Evolutionary conservation across 2,888 invertebrate genomes (phyloP).

Genomic region (Cephalotes varians): DNA sequence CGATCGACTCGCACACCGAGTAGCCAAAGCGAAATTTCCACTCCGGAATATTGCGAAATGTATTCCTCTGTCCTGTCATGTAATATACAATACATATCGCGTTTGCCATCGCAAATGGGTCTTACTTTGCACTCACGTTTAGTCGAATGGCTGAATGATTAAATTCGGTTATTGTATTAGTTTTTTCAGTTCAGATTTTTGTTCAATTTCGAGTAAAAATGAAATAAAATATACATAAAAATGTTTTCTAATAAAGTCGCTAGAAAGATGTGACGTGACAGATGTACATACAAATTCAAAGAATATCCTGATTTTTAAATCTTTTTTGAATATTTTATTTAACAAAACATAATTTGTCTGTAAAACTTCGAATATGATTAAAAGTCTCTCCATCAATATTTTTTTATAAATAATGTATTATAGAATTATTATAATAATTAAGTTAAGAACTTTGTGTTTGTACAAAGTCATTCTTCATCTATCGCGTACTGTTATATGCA

Average conservation of each 20-base stretch:
- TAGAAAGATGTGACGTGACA: background rate
- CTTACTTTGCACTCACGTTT: background rate
- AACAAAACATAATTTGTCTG: too few relatives aligned
- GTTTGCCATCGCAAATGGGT: background rate
- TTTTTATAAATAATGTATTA: background rate
- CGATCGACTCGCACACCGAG: slow-evolving; percentile 25
- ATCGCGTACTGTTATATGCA: background rate
- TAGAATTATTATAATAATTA: background rate
- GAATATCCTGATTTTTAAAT: background rate
- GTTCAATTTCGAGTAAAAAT: background rate
- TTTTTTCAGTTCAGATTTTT: too few relatives aligned
- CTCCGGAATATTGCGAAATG: slow-evolving; percentile 38
- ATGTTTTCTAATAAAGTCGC: background rate
- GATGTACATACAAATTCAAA: background rate
- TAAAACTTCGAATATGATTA: background rate
- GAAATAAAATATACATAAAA: background rate
- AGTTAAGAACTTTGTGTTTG: background rate
- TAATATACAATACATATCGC: slow-evolving; percentile 1
- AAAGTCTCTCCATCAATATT: background rate
- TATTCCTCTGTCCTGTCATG: background rate
- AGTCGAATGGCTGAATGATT: background rate
- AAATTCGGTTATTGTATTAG: background rate
- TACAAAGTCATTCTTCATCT: background rate
- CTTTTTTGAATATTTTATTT: background rate
- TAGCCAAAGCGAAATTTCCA: slow-evolving; percentile 44